Base-by-base conservation (phyloP, 2,797 vertebrate genomes). In the Selene dorsalis region DNA sequence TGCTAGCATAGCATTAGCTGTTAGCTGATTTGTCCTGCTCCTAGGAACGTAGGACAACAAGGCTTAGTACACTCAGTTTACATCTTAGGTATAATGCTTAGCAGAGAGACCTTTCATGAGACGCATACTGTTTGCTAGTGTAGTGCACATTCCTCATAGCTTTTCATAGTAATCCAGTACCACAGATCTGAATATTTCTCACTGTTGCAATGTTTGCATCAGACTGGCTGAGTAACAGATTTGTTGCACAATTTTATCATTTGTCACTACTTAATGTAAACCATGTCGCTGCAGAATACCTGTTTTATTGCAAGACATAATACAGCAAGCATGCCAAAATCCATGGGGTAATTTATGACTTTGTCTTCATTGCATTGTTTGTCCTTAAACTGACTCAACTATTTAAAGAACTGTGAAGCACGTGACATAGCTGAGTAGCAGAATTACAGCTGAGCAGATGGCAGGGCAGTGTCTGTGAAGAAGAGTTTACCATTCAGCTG, bases 381-480 rank as follows among this genome's bases (percentile, higher is more conserved):
- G 73, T 78, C 67, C 35, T 70, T 48, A 78, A 73, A 71, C 70
- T 60, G 35, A 52, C 22, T 52, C 22, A 9, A 7, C 17, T 75
- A 57, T 87, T 87, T 82, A 82, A 65, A 64, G 53, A 53, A n/a
- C 17, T 28, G 32, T 32, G 76, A 65, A 70, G 50, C 74, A 74
- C 10, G 3, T 55, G 69, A 73, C 74, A 20, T 48, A 56, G 52
- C 71, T 57, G 77, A 69, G 64, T 9, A 65, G 52, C 66, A 61
- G 63, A 71, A 65, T 76, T 79, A 45, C 66, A 50, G 82, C 73
- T 17, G 48, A 84, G 74, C 87, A 90, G 87, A 89, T 90, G 86
- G 79, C 26, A 58, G 18, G 4, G 69, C 75, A 77, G 66, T 16
- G 24, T 79, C 79, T 83, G 73, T 84, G 79, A 78, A 87, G 72